Evolutionary conservation across 2,888 invertebrate genomes (phyloP), one percentile per base, ranked within the genome.

Genomic region (Coenonympha arcania): DNA sequence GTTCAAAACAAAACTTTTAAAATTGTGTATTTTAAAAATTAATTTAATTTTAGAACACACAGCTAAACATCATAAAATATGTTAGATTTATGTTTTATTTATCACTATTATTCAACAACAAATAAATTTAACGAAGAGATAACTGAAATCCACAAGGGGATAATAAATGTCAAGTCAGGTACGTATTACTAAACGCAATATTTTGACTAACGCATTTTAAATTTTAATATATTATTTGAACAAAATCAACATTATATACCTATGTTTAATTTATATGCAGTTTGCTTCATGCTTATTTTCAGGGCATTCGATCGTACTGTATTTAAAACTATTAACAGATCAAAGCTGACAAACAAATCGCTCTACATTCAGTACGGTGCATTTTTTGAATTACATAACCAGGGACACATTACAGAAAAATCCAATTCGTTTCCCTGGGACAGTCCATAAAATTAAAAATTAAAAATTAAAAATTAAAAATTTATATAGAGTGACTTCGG

Each of bases 121-220:
- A 4, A 22, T 39, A 8, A 22, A 39, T 15, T 9, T 22, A 20
- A 13, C 22, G 39, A 22, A 37, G 13, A 22, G 37, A 39, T 39
- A 39, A 39, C 36, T 8, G 13, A 13, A 39, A 39, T 9, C 8
- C 39, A 24, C 39, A 22, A 39, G 39, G 9, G 39, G 24, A 39
- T 22, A 39, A 39, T 39, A 22, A 39, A 39, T 39, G 37, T 24
- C 22, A 22, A n/a, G n/a, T n/a, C n/a, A n/a, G n/a, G 13, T 39
- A 36, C n/a, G n/a, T n/a, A 36, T 36, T 36, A 24, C 22, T 39
- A 39, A 22, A 24, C 22, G 24, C 24, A 22, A 24, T 39, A 39
- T 22, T 39, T 20, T 11, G 8, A 37, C 19, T 36, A 36, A 19
- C 36, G 11, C 19, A 11, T 37, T n/a, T n/a, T n/a, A n/a, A n/a